Base-by-base conservation (phyloP, 2,797 vertebrate genomes). In the Macroramphosus scolopax region DNA sequence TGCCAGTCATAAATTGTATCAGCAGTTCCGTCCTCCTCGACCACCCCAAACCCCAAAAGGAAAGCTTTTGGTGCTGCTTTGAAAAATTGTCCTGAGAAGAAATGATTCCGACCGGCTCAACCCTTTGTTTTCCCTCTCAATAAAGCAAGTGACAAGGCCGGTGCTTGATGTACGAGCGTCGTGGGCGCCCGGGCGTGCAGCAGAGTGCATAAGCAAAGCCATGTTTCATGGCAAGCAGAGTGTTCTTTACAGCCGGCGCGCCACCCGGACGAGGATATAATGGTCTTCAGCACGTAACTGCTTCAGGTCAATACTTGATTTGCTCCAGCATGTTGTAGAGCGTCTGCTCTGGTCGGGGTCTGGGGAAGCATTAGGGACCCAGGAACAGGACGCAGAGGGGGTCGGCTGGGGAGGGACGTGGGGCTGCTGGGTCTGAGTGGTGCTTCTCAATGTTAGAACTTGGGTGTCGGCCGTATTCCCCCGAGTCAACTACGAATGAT, bases 61-160 rank as follows among this genome's bases (percentile, higher is more conserved):
- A 93, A 95, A 93, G 91, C 93, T 95, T 94, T 94, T 93, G 92
- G 82, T 88, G 80, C 62, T 69, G 75, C 72, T 88, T 82, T 98
- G 94, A 97, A 96, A 96, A 95, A 96, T 95, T 77, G 92, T 87
- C 91, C 83, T 63, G 88, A 91, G 91, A 94, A 93, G 96, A 96
- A 98, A 96, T 95, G 94, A 96, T 94, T 96, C 93, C 92, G 46
- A 80, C 67, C 83, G 86, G 88, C 93, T 95, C 92, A 96, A 94
- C 88, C 93, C 93, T 96, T 95, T 97, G 95, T 96, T 97, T 97
- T 96, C 92, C 91, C 93, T 93, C 93, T 96, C 95, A 94, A 95
- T 96, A 96, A 97, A 95, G 91, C 92, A 82, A 93, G 91, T 87
- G 91, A 95, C 93, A 93, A 89, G 89, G 90, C 91, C 84, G 82